Conservation (phyloP, 2,113 vertebrate species). For the Xenopus laevis region DNA sequence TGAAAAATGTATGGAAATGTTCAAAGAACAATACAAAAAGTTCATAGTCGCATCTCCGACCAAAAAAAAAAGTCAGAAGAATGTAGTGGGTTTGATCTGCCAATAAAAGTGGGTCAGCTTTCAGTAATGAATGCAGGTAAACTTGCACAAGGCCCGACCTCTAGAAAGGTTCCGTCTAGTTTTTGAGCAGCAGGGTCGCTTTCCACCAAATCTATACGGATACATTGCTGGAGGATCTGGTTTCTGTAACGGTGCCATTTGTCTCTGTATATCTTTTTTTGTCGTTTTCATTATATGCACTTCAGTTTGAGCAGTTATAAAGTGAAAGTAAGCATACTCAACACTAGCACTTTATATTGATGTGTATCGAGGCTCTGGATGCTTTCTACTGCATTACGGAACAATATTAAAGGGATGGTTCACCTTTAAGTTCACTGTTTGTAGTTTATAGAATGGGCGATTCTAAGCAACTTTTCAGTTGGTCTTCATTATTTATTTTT, state of each 20-base stretch:
- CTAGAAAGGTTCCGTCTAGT: slow-evolving; percentile 13
- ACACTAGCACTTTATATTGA: slow-evolving; percentile 17
- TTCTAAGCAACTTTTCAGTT: no score
- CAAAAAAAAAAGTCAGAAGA: not conserved
- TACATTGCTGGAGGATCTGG: not conserved
- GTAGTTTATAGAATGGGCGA: no score
- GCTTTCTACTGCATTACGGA: not conserved
- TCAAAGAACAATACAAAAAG: not conserved
- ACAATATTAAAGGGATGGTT: no score
- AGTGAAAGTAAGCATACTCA: not conserved
- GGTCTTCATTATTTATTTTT: no score
- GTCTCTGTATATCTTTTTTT: not conserved
- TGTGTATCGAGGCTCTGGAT: not conserved
- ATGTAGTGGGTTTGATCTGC: slow-evolving; percentile 41
- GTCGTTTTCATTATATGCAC: slow-evolving; percentile 8
- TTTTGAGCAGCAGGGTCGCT: slow-evolving; percentile 40
- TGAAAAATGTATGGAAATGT: no score
- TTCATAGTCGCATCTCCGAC: not conserved
- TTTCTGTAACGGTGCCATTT: not conserved
- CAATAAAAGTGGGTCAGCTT: slow-evolving; percentile 20
- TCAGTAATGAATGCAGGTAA: slow-evolving; percentile 49
- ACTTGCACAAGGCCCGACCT: slow-evolving; percentile 40
- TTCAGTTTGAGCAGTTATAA: slow-evolving; percentile 2
- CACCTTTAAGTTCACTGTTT: no score
- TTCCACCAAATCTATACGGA: slow-evolving; percentile 32